Evolutionary conservation across 2,113 vertebrate genomes (phyloP).

Genomic region (Calidris pygmaea): DNA sequence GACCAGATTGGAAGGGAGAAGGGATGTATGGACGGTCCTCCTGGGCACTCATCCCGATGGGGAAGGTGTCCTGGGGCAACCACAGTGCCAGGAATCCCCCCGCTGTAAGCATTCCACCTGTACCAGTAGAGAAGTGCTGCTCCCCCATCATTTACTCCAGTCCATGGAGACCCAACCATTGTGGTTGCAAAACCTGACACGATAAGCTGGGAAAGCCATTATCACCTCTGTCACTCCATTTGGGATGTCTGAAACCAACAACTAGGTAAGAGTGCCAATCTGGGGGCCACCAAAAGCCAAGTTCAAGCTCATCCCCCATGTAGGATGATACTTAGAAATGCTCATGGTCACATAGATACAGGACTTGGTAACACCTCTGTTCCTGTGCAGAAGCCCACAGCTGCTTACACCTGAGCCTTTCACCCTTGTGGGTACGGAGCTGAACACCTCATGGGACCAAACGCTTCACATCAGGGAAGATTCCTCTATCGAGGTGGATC

Average conservation of each 20-base stretch:
- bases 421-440: background rate
- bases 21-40: background rate
- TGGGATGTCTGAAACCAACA: background rate
- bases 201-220: background rate
- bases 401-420: background rate
- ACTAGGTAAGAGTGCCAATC: accelerated
- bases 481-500: background rate
- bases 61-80: background rate
- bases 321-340: background rate
- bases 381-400: background rate
- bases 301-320: background rate
- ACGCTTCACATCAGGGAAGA: background rate
- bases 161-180: accelerated
- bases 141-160: background rate
- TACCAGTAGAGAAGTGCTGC: background rate
- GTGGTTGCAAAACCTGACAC: background rate
- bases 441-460: background rate
- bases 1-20: background rate
- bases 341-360: accelerated
- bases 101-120: background rate
- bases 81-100: background rate
- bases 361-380: too few relatives aligned
- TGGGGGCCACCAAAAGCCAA: too few relatives aligned
- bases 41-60: background rate
- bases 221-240: background rate